These are phyloP conservation scores for Lithophane socia DNA, from an alignment of 2,888 invertebrate genomes.

Conservation along the genomic window DNA sequence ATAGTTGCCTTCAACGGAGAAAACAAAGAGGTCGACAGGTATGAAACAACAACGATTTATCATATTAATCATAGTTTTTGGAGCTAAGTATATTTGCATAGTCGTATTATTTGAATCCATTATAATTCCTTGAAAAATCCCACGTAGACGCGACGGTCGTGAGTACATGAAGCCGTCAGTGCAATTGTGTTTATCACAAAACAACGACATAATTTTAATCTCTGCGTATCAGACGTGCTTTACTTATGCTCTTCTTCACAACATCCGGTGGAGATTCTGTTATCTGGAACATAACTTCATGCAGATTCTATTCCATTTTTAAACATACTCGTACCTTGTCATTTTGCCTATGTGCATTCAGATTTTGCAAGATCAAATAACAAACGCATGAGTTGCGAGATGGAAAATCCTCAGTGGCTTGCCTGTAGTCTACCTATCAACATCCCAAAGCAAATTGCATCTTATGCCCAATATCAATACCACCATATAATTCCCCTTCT, in stretches of 20 bases:
- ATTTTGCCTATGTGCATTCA: neutral
- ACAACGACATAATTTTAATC: neutral
- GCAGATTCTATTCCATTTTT: neutral
- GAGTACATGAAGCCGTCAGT: neutral
- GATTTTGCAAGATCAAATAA: neutral
- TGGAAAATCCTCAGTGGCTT: neutral
- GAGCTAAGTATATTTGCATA: neutral
- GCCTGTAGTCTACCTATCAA: neutral
- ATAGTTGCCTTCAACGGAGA: constrained; percentile 95
- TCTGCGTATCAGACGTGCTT: neutral
- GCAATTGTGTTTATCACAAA: constrained; percentile 10
- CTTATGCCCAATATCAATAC: neutral
- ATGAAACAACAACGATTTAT: constrained; percentile 56
- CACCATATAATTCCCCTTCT: neutral
- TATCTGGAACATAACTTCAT: neutral
- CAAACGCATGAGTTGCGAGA: too few relatives aligned
- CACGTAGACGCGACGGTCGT: neutral
- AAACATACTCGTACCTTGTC: neutral
- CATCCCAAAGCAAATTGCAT: neutral
- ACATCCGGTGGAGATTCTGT: neutral
- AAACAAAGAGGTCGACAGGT: constrained; percentile 93
- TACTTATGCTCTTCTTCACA: neutral
- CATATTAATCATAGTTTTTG: neutral
- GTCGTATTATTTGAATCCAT: neutral
- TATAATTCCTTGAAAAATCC: constrained; percentile 14